Evolutionary conservation across 2,888 invertebrate genomes (phyloP), one percentile per base, ranked within the genome.

Genomic region (Emmelina monodactyla): DNA sequence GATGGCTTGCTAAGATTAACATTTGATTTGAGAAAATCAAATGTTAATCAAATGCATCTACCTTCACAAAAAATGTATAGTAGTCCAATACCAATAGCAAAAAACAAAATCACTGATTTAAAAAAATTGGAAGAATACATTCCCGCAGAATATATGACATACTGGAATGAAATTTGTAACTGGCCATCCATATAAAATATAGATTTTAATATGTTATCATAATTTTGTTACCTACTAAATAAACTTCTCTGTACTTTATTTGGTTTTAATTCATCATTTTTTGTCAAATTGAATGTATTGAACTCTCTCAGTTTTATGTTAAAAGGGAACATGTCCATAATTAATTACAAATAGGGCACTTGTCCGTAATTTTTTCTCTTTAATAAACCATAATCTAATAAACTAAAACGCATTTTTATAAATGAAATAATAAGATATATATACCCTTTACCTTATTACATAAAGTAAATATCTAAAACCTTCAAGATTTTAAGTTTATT

Each of bases 261-360:
- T 12, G 19, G 22, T 33, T 25, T 32, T 35, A 22, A 31, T 31
- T 35, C 25, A 31, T 35, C 10, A 35, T 31, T 31, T 25, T 31
- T 35, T 9, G 19, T 31, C 22, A 22, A 11, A 32, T 22, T 32
- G 22, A 31, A 31, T n/a, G n/a, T n/a, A n/a, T n/a, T n/a, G n/a
- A n/a, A n/a, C n/a, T n/a, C n/a, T n/a, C n/a, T n/a, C n/a, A n/a
- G n/a, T n/a, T n/a, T n/a, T n/a, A n/a, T 32, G 15, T 22, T 35
- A 35, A 35, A 31, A 31, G 31, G 32, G 37, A 30, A 32, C 25
- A 33, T 28, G 32, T 33, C 28, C 28, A 37, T 37, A 33, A 37
- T 37, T 37, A 30, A 37, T 22, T 37, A 37, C 30, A 33, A 37
- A 37, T 33, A 33, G 37, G 37, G 33, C 19, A 37, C 33, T 29